Evolutionary conservation across 2,797 vertebrate genomes (phyloP).

Genomic region (Lithobates sylvaticus): DNA sequence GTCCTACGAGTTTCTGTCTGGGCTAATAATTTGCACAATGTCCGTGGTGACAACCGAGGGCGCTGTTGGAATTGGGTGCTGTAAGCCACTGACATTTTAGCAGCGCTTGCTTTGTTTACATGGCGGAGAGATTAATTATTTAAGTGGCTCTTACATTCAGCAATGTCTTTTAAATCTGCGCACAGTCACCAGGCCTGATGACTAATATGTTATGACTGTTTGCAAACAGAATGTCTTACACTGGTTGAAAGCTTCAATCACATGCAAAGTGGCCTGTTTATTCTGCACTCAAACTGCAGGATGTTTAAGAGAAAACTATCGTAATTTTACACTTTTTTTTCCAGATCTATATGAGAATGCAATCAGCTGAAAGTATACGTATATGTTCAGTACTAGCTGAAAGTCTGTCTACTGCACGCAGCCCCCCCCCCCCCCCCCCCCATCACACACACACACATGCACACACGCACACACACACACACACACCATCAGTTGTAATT

Average conservation of each 20-base stretch:
- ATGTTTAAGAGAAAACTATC: background rate
- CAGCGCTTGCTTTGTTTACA: background rate
- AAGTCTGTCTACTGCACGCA: too few relatives aligned
- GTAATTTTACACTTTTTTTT: background rate
- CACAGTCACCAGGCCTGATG: background rate
- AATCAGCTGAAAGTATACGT: too few relatives aligned
- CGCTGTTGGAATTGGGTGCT: background rate
- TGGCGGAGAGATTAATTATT: background rate
- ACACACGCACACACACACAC: too few relatives aligned
- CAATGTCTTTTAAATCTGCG: background rate
- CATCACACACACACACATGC: too few relatives aligned
- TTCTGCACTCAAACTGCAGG: background rate
- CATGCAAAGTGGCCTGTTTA: background rate
- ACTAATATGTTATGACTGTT: slow-evolving; percentile 22
- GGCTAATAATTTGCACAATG: background rate
- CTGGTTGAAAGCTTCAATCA: background rate
- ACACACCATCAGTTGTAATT: too few relatives aligned
- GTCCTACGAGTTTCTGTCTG: background rate
- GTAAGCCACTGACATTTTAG: background rate
- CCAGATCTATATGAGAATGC: too few relatives aligned
- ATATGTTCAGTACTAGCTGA: too few relatives aligned
- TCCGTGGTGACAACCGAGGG: background rate
- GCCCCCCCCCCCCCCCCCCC: too few relatives aligned
- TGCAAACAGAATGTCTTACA: background rate
- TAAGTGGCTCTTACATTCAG: background rate